These are phyloP conservation scores for Crotalus helleri DNA, from an alignment of 2,113 vertebrate genomes.

Conservation along the genomic window DNA sequence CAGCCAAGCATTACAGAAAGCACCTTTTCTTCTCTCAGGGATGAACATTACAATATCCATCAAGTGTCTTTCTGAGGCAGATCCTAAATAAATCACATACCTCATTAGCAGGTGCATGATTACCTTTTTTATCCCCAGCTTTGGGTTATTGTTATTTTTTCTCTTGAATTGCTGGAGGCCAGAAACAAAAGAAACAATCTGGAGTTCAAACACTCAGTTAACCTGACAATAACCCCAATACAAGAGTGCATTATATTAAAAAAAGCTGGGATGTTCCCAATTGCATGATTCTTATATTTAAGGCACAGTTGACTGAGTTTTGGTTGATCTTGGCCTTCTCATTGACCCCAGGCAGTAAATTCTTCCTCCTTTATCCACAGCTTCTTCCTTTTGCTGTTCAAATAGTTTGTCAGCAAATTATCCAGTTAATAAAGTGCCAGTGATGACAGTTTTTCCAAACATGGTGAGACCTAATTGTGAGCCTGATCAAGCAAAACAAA, in stretches of 20 bases:
- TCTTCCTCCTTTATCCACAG: slow-evolving; percentile 42
- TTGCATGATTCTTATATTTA: slow-evolving; percentile 49
- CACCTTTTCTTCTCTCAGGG: neutral
- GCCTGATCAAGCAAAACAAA: slow-evolving; percentile 74
- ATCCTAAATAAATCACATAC: slow-evolving; percentile 42
- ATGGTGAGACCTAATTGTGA: slow-evolving; percentile 65
- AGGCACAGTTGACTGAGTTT: slow-evolving; percentile 59
- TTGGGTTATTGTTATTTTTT: neutral
- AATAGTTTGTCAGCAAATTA: slow-evolving; percentile 71
- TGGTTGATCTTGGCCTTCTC: slow-evolving; percentile 68
- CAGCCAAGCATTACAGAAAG: neutral
- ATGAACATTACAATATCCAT: neutral
- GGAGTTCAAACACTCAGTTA: slow-evolving; percentile 32
- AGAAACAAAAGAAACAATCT: slow-evolving; percentile 55
- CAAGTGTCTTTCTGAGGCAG: slow-evolving; percentile 11
- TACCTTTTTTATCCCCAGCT: slow-evolving; percentile 34
- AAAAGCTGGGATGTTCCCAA: slow-evolving; percentile 31
- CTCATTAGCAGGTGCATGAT: slow-evolving; percentile 54
- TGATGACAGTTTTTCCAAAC: slow-evolving; percentile 66
- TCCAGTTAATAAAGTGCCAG: slow-evolving; percentile 66
- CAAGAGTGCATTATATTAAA: slow-evolving; percentile 45
- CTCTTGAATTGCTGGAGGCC: slow-evolving; percentile 43
- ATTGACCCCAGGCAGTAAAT: slow-evolving; percentile 63
- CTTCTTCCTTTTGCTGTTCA: slow-evolving; percentile 52
- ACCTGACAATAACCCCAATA: slow-evolving; percentile 48